Percentiles rank a stretch among this genome's conserved stretches.
These are phyloP conservation scores for Brenthis daphne DNA, from an alignment of 2,888 invertebrate genomes.

Conservation along the genomic window DNA sequence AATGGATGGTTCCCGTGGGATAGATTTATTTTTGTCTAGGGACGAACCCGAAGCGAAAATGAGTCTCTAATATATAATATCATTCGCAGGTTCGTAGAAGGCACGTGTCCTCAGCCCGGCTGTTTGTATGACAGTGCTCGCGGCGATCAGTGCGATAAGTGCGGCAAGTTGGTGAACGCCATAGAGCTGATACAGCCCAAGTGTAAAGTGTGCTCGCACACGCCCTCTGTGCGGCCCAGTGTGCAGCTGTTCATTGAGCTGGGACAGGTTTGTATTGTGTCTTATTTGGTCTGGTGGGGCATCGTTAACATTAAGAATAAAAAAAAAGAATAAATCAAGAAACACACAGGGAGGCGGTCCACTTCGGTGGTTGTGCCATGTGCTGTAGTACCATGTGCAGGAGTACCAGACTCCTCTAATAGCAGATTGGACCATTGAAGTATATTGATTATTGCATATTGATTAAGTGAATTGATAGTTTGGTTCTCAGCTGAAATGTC, in stretches of 20 bases:
- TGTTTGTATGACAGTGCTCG: slow-evolving; percentile 96
- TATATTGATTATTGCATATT: too few species aligned
- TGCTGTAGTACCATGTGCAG: too few species aligned
- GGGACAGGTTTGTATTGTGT: slow-evolving; percentile 84
- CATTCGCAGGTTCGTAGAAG: slow-evolving; percentile 92
- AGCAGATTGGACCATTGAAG: too few species aligned
- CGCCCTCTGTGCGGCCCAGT: slow-evolving; percentile 89
- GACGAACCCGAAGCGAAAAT: too few species aligned
- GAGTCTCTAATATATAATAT: background rate
- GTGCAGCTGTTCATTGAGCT: slow-evolving; percentile 97
- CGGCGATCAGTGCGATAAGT: slow-evolving; percentile 99
- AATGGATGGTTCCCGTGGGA: background rate
- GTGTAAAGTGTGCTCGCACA: slow-evolving; percentile 91
- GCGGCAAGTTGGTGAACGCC: slow-evolving; percentile 97
- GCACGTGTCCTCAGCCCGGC: slow-evolving; percentile 93
- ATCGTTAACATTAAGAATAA: too few species aligned
- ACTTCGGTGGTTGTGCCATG: too few species aligned
- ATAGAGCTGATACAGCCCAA: slow-evolving; percentile 91
- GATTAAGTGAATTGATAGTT: too few species aligned
- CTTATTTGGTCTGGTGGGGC: background rate
- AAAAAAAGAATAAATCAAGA: too few species aligned
- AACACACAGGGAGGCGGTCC: too few species aligned
- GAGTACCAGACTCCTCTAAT: too few species aligned
- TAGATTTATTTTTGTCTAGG: too few species aligned
- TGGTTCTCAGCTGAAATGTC: too few species aligned